Conservation (phyloP, 2,113 vertebrate genomes). For the Pyrgilauda ruficollis region DNA sequence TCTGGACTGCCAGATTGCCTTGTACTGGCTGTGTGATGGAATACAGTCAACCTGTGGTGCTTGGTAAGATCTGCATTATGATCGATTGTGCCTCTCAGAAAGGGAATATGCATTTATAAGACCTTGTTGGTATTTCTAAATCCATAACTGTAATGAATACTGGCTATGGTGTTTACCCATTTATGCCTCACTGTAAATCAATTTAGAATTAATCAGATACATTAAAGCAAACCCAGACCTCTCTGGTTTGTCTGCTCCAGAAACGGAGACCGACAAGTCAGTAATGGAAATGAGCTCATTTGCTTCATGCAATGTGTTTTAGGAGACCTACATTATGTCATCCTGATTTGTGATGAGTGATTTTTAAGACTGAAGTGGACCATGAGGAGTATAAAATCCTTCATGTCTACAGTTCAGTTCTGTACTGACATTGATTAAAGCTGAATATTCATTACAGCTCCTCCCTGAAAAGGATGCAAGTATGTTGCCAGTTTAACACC, state of each 20-base stretch:
- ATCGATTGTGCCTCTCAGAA: neutral
- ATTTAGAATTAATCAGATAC: neutral
- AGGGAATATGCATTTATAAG: neutral
- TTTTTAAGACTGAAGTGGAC: neutral
- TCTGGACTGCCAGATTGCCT: neutral
- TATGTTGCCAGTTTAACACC: neutral
- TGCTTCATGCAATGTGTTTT: neutral
- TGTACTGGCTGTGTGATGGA: neutral
- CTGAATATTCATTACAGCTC: neutral
- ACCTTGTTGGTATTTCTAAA: neutral
- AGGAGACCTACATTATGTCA: neutral
- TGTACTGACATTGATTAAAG: neutral
- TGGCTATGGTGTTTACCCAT: neutral
- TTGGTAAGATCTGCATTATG: neutral
- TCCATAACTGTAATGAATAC: neutral
- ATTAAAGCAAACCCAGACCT: neutral
- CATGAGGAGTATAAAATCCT: neutral
- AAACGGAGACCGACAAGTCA: neutral
- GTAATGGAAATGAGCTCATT: neutral
- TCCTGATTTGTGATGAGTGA: neutral
- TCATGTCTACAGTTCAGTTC: neutral
- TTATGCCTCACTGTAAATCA: neutral
- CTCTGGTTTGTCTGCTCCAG: neutral
- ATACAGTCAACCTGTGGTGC: accelerated
- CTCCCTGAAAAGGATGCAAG: neutral